These are phyloP conservation scores for Pao palembangensis DNA, from an alignment of 2,113 vertebrate species.

Conservation along the genomic window DNA sequence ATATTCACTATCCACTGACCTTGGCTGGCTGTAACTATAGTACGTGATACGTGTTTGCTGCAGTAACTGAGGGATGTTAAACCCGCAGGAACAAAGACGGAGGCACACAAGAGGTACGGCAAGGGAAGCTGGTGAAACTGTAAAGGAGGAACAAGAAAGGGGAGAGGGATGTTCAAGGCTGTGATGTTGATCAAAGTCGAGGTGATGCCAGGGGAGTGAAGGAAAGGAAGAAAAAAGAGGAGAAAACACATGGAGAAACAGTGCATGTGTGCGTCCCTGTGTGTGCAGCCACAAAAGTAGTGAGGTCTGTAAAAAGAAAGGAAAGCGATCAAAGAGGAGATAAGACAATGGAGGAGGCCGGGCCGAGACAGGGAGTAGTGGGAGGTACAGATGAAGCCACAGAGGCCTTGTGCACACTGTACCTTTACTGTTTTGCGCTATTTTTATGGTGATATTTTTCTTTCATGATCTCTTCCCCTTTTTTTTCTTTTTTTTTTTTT, in stretches of 20 bases:
- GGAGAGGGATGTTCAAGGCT: constrained; percentile 42
- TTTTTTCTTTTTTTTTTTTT: constrained; percentile 23
- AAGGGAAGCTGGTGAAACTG: constrained; percentile 26
- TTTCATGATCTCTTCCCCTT: constrained; percentile 39
- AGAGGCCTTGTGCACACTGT: constrained; percentile 34
- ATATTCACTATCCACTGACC: background rate
- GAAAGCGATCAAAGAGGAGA: constrained; percentile 68
- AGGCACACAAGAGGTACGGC: constrained; percentile 20
- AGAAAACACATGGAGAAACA: constrained; percentile 17
- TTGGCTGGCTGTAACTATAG: background rate
- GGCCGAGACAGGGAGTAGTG: constrained; percentile 39
- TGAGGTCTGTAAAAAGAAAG: constrained; percentile 50
- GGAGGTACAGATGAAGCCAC: constrained; percentile 38
- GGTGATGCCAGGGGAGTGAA: constrained; percentile 51
- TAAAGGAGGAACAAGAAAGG: constrained; percentile 46
- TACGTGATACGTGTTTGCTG: background rate
- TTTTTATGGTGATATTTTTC: constrained; percentile 44
- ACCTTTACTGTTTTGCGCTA: constrained; percentile 46
- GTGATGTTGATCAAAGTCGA: constrained; percentile 69
- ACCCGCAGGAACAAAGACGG: constrained; percentile 17
- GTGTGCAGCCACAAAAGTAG: constrained; percentile 22
- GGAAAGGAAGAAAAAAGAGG: constrained; percentile 36
- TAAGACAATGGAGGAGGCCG: constrained; percentile 44
- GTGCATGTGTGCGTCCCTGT: background rate
- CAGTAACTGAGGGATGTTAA: constrained; percentile 18